phyloP scores from a whole-genome alignment of 2,888 invertebrate genomes.

The Catocala sponsa region DNA sequence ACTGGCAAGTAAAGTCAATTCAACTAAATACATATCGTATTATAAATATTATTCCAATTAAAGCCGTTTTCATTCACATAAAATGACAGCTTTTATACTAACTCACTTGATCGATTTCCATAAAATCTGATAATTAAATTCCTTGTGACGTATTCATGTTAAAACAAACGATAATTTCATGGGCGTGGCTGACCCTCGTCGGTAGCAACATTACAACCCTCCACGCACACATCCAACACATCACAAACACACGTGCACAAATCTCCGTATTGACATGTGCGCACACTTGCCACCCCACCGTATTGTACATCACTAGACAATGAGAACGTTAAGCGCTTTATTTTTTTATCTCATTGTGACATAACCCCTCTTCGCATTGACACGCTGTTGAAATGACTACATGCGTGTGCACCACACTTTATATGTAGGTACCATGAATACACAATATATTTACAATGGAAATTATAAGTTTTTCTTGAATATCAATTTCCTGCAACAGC shows the following conservation, averaged over 20 bases:
- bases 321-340: slow-evolving; percentile 81
- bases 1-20: no score
- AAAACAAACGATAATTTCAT: slow-evolving; percentile 75
- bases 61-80: no score
- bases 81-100: no score
- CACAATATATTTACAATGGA: slow-evolving; percentile 33
- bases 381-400: slow-evolving; percentile 54
- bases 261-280: slow-evolving; percentile 53
- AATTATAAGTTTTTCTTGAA: slow-evolving; percentile 53
- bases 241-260: slow-evolving; percentile 48
- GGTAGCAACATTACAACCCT: slow-evolving; percentile 72
- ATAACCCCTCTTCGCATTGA: slow-evolving; percentile 63
- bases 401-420: slow-evolving; percentile 30
- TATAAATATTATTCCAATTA: no score
- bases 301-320: slow-evolving; percentile 71
- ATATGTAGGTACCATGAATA: slow-evolving; percentile 23
- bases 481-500: slow-evolving; percentile 38
- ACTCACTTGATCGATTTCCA: no score
- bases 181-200: slow-evolving; percentile 79
- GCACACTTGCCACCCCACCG: slow-evolving; percentile 67
- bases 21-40: no score
- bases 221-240: slow-evolving; percentile 36
- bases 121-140: slow-evolving; percentile 29
- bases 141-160: slow-evolving; percentile 56
- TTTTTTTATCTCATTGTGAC: slow-evolving; percentile 78